These are phyloP conservation scores for Altica lythri DNA, from an alignment of 2,888 invertebrate genomes.

Conservation along the genomic window DNA sequence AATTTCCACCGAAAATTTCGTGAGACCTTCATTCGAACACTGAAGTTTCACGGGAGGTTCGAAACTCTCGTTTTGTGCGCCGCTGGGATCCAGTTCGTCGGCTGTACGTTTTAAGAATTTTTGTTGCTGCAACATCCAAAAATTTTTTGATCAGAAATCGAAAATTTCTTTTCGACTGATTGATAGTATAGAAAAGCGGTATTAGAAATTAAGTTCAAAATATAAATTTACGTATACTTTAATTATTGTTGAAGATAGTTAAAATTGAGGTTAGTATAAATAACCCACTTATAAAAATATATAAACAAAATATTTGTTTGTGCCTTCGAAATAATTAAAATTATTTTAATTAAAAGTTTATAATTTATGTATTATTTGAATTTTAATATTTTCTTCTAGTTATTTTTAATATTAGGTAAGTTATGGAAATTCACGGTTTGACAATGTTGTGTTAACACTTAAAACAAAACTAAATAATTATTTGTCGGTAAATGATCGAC, in stretches of 20 bases:
- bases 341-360: too few relatives aligned
- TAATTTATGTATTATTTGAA: too few relatives aligned
- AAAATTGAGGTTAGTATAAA: too few relatives aligned
- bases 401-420: background rate
- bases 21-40: conserved; percentile 59
- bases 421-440: background rate
- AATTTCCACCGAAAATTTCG: conserved; percentile 90
- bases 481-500: conserved; percentile 1
- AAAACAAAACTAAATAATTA: conserved; percentile 6
- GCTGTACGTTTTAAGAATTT: conserved; percentile 78
- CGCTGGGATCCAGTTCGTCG: conserved; percentile 66
- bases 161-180: background rate
- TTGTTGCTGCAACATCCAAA: conserved; percentile 69
- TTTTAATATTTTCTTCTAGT: too few relatives aligned
- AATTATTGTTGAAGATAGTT: too few relatives aligned
- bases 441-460: conserved; percentile 3
- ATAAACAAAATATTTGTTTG: too few relatives aligned
- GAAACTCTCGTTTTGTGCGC: conserved; percentile 56
- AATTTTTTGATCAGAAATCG: background rate
- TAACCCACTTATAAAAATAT: too few relatives aligned
- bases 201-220: too few relatives aligned
- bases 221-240: too few relatives aligned
- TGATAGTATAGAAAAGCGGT: too few relatives aligned
- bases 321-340: too few relatives aligned
- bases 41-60: conserved; percentile 79